Evolutionary conservation across 2,113 vertebrate species (phyloP).

Genomic region (human (Homo sapiens)): DNA sequence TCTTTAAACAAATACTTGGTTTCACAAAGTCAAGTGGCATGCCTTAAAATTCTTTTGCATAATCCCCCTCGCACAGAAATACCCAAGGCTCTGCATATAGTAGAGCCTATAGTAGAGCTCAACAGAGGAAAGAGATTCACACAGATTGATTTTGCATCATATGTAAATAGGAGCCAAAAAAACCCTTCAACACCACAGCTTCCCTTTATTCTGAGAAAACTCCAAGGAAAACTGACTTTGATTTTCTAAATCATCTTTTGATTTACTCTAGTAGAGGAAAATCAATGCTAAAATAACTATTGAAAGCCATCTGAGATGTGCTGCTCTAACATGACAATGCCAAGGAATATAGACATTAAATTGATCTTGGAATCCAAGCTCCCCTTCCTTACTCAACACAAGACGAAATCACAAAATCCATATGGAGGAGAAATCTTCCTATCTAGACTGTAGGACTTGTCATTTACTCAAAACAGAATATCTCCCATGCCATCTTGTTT

Average conservation of each 20-base stretch:
- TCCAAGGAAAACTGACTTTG: conserved; percentile 52
- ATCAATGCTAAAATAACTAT: conserved; percentile 47
- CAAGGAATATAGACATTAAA: conserved; percentile 28
- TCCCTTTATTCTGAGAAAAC: conserved; percentile 49
- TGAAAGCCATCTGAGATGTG: conserved; percentile 2
- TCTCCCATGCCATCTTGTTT: neutral
- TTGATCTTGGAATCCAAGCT: conserved; percentile 36
- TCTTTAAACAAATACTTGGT: neutral
- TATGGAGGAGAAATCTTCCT: neutral
- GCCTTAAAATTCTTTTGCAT: conserved; percentile 30
- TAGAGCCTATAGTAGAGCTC: too few species aligned
- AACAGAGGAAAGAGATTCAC: neutral
- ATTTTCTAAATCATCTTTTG: conserved; percentile 53
- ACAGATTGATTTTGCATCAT: neutral
- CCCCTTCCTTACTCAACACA: neutral
- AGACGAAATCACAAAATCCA: neutral
- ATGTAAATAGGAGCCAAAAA: neutral
- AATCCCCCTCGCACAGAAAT: neutral
- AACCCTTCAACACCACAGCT: neutral
- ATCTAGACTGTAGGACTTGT: neutral
- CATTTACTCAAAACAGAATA: neutral
- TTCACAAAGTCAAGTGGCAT: neutral
- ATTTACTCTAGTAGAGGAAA: conserved; percentile 37
- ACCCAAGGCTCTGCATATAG: neutral
- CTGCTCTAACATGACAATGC: conserved; percentile 42